phyloP scores from a whole-genome alignment of 2,888 invertebrate species.

The Salticus scenicus region DNA sequence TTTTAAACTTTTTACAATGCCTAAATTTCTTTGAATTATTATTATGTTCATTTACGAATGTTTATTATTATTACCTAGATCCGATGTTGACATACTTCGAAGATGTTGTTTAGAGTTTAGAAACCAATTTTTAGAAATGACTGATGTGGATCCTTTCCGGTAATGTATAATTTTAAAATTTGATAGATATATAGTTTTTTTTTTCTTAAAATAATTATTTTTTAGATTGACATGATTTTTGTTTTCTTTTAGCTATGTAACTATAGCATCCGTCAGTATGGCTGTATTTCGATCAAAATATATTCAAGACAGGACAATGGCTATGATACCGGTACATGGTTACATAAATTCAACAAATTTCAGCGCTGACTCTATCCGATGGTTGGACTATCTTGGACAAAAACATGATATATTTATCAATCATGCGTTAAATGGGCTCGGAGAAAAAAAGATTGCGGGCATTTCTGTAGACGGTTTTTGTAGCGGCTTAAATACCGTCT shows the following conservation, averaged over 20 bases:
- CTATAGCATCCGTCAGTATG: conserved; percentile 23
- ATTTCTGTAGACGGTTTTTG: conserved; percentile 8
- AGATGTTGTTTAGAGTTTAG: background rate
- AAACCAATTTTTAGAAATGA: background rate
- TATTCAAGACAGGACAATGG: too few relatives aligned
- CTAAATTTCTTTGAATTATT: background rate
- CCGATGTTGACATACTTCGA: background rate
- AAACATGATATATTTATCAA: background rate
- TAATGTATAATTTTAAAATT: background rate
- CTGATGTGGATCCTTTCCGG: conserved; percentile 1
- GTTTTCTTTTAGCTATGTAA: conserved; percentile 14
- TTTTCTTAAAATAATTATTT: too few relatives aligned
- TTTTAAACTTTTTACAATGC: background rate
- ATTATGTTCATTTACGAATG: too few relatives aligned
- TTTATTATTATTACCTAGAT: background rate
- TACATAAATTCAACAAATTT: background rate
- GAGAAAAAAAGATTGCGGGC: background rate
- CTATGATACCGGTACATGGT: too few relatives aligned
- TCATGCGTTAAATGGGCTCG: background rate
- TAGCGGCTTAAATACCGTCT: conserved; percentile 6
- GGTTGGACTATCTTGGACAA: conserved; percentile 16
- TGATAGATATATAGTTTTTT: too few relatives aligned
- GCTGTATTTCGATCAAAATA: background rate
- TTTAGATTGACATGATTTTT: too few relatives aligned
- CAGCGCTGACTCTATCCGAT: background rate